Percentiles rank a stretch among this genome's conserved stretches.
Conservation (phyloP, 35 echinoderm and acorn worm species). For the Stichopus chloronotus region DNA sequence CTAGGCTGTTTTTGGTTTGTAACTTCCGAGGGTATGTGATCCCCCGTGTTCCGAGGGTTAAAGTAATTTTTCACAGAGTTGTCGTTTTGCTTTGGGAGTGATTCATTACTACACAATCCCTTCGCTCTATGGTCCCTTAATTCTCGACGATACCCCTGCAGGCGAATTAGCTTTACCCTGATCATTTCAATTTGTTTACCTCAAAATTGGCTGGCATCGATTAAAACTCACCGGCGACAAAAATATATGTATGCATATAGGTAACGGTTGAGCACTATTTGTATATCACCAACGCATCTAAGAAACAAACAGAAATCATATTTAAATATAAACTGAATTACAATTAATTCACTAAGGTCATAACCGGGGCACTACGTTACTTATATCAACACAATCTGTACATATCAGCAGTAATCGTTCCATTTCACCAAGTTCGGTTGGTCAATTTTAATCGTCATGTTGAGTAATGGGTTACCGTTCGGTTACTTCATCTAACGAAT, state of each 20-base stretch:
- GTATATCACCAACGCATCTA: no score
- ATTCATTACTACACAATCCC: constrained; percentile 42
- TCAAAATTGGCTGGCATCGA: constrained; percentile 11
- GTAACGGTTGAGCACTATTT: no score
- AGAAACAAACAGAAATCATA: no score
- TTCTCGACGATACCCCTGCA: neutral
- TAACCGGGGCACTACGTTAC: no score
- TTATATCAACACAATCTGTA: no score
- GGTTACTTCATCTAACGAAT: no score
- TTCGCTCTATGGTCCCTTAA: constrained; percentile 26
- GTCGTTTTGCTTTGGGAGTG: constrained; percentile 16
- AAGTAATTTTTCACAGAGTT: constrained; percentile 21
- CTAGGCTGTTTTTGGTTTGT: constrained; percentile 54
- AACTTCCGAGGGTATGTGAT: constrained; percentile 37
- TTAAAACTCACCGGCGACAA: neutral
- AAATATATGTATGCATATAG: neutral
- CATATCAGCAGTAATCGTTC: no score
- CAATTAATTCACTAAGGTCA: no score
- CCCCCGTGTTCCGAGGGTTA: constrained; percentile 12
- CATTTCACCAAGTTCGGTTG: no score
- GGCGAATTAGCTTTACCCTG: neutral
- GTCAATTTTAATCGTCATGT: no score
- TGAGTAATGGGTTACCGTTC: no score
- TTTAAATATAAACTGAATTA: no score
- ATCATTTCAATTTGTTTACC: neutral